These are phyloP conservation scores for Euclidia mi DNA, from an alignment of 2,888 invertebrate genomes.

Conservation along the genomic window DNA sequence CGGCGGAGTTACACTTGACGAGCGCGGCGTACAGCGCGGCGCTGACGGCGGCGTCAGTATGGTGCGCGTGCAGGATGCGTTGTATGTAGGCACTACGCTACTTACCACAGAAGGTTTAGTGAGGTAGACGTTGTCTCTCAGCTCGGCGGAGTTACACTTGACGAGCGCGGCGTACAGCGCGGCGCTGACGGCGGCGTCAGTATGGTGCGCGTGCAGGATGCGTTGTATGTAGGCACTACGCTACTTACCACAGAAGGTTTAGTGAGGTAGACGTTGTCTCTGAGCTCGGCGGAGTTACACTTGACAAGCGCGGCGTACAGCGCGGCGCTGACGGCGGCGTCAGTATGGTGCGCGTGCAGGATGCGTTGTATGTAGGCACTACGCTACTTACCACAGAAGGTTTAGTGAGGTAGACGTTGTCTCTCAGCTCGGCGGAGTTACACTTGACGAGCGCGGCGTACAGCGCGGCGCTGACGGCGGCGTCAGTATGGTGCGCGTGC, in stretches of 20 bases:
- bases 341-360: constrained; percentile 38
- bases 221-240: too few species aligned
- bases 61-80: constrained; percentile 34
- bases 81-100: too few species aligned
- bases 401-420: constrained; percentile 72
- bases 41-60: constrained; percentile 60
- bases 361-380: too few species aligned
- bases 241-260: too few species aligned
- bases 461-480: constrained; percentile 67
- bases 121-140: constrained; percentile 75
- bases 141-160: constrained; percentile 63
- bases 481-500: constrained; percentile 45
- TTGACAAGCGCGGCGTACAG: constrained; percentile 75
- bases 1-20: constrained; percentile 65
- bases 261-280: constrained; percentile 74
- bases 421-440: constrained; percentile 66
- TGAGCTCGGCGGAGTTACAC: constrained; percentile 65
- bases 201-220: constrained; percentile 34
- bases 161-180: constrained; percentile 76
- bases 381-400: too few species aligned
- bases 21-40: constrained; percentile 76
- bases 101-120: constrained; percentile 69
- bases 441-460: constrained; percentile 74
- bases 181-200: constrained; percentile 63
- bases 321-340: constrained; percentile 65